Base-by-base conservation (phyloP, 2,888 invertebrate species). In the Griposia aprilina region DNA sequence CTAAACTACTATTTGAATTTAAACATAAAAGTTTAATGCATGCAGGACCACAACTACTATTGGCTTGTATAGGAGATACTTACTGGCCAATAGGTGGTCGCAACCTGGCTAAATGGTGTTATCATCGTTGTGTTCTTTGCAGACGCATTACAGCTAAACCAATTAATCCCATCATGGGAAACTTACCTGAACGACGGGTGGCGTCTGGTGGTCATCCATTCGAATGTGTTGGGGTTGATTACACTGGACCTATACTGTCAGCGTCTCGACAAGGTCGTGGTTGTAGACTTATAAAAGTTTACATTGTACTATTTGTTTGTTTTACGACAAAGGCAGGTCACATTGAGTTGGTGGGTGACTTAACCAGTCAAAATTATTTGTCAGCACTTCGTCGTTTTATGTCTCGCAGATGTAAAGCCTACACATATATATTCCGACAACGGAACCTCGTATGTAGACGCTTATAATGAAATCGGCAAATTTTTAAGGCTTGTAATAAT, bases 291-390 rank as follows among this genome's bases (percentile, higher is more conserved):
- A n/a, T n/a, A n/a, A n/a, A n/a, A n/a, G n/a, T n/a, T n/a, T n/a
- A n/a, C n/a, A n/a, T n/a, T n/a, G n/a, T n/a, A n/a, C n/a, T n/a
- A n/a, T n/a, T n/a, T n/a, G n/a, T n/a, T n/a, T n/a, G n/a, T n/a
- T n/a, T n/a, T n/a, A n/a, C n/a, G n/a, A 36, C 36, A 36, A 36
- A 36, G 36, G 36, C 36, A 36, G 36, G 88, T 7, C 87, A 88
- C 55, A 23, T 83, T 4, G 87, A 88, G 13, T 52, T 87, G n/a
- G 86, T 87, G 30, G 82, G 84, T 52, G 85, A 88, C 62, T 81
- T 90, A 71, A 87, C 85, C 0, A 87, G 85, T 65, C 82, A 86
- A 48, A 48, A 15, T 50, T 50, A 50, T 65, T 57, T 69, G 45
- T 71, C 71, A 36, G 60, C 48, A 15, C 36, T 71, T 30, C 70